A percentile compares a stretch with the other conserved stretches of the same genome.
Evolutionary conservation across 2,797 vertebrate species (phyloP).

Genomic region (Diplodus puntazzo): DNA sequence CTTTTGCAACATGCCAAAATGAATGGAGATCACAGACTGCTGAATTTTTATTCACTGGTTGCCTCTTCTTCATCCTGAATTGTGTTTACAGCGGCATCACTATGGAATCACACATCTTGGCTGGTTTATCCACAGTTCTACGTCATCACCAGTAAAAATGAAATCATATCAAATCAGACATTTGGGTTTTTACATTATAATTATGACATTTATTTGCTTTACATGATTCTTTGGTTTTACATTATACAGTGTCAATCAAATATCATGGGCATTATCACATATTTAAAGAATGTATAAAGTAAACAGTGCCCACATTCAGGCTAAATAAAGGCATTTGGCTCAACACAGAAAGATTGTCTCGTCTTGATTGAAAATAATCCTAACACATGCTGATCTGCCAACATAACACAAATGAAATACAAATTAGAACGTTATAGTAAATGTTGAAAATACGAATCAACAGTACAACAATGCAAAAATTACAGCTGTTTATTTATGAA

Average conservation of each 20-base stretch:
- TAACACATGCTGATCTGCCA: neutral
- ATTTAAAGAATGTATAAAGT: slow-evolving; percentile 10
- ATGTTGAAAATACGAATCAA: too few relatives aligned
- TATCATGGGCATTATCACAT: neutral
- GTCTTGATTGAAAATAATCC: slow-evolving; percentile 27
- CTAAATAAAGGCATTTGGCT: slow-evolving; percentile 61
- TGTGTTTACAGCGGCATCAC: neutral
- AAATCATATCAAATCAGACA: slow-evolving; percentile 25
- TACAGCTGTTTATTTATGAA: neutral
- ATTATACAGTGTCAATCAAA: neutral
- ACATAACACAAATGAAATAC: neutral
- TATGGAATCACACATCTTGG: slow-evolving; percentile 14
- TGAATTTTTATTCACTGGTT: slow-evolving; percentile 89
- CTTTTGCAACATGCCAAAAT: slow-evolving; percentile 90
- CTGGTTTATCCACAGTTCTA: neutral
- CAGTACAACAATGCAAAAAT: too few relatives aligned
- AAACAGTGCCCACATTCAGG: neutral
- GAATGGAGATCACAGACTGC: slow-evolving; percentile 85
- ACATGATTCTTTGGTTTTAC: slow-evolving; percentile 20
- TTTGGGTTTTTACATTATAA: neutral
- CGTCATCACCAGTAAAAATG: neutral
- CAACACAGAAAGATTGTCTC: slow-evolving; percentile 21
- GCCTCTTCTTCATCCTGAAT: slow-evolving; percentile 76
- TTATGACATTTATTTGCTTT: slow-evolving; percentile 34
- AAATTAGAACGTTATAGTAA: too few relatives aligned